Conservation (phyloP, 2,113 vertebrate genomes). For the Toxostoma redivivum region DNA sequence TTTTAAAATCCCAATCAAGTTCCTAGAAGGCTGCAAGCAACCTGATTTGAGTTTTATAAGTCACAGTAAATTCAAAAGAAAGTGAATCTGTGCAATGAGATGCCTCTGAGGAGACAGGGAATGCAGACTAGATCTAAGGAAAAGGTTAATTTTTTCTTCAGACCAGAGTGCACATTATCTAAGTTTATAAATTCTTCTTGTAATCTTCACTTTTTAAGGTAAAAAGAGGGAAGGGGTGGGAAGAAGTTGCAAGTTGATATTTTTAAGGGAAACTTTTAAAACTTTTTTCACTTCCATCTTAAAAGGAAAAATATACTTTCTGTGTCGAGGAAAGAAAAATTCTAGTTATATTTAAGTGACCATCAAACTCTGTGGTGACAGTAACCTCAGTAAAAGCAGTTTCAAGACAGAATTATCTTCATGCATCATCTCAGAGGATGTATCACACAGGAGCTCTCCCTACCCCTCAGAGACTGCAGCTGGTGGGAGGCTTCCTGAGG, state of each 20-base stretch:
- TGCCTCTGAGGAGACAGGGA: not conserved
- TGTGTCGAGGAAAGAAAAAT: not conserved
- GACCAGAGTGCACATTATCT: not conserved
- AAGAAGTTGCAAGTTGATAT: not conserved
- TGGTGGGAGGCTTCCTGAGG: not conserved
- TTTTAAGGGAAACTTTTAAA: not conserved
- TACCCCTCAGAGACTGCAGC: not conserved
- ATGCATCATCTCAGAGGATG: not conserved
- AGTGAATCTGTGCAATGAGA: not conserved
- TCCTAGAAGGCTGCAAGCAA: not conserved
- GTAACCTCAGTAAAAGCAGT: not conserved
- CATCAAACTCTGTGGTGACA: not conserved
- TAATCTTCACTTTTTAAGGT: not conserved
- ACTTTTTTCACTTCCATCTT: not conserved
- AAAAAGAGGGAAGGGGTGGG: accelerated
- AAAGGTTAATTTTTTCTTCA: not conserved
- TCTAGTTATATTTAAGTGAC: not conserved
- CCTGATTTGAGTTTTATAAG: not conserved
- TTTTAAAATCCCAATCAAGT: not conserved
- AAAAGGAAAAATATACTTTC: not conserved
- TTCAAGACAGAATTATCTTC: not conserved
- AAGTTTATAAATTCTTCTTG: not conserved
- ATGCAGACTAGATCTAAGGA: not conserved
- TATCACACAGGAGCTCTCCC: not conserved
- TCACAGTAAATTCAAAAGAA: not conserved